Base-by-base conservation (phyloP, 2,797 vertebrate genomes). In the Gymnodraco acuticeps region DNA sequence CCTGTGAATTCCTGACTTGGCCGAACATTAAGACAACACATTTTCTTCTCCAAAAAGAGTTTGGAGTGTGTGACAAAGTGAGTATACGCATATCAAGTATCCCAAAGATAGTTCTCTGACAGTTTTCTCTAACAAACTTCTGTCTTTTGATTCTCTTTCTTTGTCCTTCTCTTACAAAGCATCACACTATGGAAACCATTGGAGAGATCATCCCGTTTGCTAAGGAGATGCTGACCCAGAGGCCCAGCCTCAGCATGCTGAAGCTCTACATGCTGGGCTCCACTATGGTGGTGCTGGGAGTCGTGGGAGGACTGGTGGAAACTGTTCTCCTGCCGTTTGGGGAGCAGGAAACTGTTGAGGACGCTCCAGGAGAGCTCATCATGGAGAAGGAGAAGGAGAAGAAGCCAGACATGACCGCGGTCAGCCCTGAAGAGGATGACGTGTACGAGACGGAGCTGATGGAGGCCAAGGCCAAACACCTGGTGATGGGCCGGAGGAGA, bases 221-320 rank as follows among this genome's bases (percentile, higher is more conserved):
- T 50, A 96, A 88, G 54, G 96, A 97, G 79, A 92, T 98, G 93
- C 84, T 97, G 60, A 86, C 87, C 73, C 95, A 95, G 92, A 95
- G 85, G 88, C 93, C 95, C 80, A 92, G 81, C 74, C 75, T 89
- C 45, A 9, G 81, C 73, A 73, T 89, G 86, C 45, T 97, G 78
- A 98, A 96, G 92, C 89, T 99, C 80, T 99, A 97, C 81, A 42
- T 96, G 90, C 87, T 98, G 48, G 98, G 98, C 86, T 95, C 96
- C 19, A 92, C 96, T 75, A 90, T 99, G 92, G 96, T 96, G 0
- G 81, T 98, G 70, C 90, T 97, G 0, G 96, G 97, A 0, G 88
- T 94, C 73, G 80, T 97, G 0, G 95, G 96, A 0, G 95, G 95
- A 2, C 83, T 98, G 78, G 85, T 98, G 86, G 96, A 98, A 85